Percentiles rank a stretch among this genome's conserved stretches.
Evolutionary conservation across 2,797 vertebrate genomes (phyloP).

Genomic region (Melanotaenia trifasciata): DNA sequence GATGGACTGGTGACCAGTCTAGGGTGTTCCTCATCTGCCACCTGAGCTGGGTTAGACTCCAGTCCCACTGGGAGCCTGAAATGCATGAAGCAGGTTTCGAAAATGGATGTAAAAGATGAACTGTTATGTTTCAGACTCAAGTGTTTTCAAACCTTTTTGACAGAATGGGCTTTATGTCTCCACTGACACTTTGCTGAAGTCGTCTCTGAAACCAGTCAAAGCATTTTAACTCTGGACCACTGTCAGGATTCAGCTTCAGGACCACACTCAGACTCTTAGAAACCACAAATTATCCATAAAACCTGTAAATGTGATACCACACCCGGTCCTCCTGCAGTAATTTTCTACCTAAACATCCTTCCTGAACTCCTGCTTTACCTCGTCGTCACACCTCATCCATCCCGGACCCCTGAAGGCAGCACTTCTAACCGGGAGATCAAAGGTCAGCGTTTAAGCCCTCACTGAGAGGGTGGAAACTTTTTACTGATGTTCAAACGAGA

Average conservation of each 20-base stretch:
- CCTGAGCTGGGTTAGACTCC: too few relatives aligned
- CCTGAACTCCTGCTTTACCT: constrained; percentile 58
- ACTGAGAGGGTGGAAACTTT: constrained; percentile 33
- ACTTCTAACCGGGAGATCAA: constrained; percentile 53
- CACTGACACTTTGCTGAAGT: too few relatives aligned
- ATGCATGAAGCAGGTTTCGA: too few relatives aligned
- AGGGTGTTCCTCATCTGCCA: too few relatives aligned
- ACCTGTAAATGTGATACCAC: not conserved
- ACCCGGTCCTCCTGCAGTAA: constrained; percentile 13
- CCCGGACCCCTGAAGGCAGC: constrained; percentile 34
- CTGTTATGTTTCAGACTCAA: too few relatives aligned
- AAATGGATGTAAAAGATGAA: too few relatives aligned
- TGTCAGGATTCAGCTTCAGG: not conserved
- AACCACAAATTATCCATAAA: constrained; percentile 1
- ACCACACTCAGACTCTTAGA: not conserved
- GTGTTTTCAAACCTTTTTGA: too few relatives aligned
- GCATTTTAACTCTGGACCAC: not conserved
- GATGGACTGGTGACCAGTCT: too few relatives aligned
- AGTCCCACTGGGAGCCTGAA: too few relatives aligned
- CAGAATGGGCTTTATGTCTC: too few relatives aligned
- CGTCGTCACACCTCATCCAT: constrained; percentile 66
- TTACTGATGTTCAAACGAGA: constrained; percentile 49
- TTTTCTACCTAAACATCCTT: constrained; percentile 20
- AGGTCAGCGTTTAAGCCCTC: constrained; percentile 48
- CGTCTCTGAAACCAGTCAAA: too few relatives aligned